Conservation (phyloP, 2,888 invertebrate genomes). For the Punctoribates punctum region DNA sequence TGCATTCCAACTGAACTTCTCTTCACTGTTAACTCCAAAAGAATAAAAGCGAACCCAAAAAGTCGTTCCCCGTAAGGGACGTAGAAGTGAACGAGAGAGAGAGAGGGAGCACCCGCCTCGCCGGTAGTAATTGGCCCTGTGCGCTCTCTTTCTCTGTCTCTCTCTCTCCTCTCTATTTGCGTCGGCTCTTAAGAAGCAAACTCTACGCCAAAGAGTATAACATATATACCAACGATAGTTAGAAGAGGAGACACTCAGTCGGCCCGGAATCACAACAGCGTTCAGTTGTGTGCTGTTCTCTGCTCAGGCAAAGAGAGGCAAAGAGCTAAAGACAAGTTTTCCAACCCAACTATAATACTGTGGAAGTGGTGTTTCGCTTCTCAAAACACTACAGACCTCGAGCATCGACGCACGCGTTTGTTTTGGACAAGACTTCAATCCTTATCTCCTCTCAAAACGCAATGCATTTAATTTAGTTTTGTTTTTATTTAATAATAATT, state of each 20-base stretch:
- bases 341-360: not conserved
- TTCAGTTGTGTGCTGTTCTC: not conserved
- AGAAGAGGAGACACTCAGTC: constrained; percentile 28
- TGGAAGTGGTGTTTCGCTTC: not conserved
- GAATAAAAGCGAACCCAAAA: constrained; percentile 21
- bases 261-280: constrained; percentile 21
- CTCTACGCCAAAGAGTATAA: not conserved
- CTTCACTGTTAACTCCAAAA: constrained; percentile 15
- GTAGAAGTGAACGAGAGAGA: not conserved
- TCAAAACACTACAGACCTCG: not conserved
- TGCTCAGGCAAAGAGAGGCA: not conserved
- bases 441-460: not conserved
- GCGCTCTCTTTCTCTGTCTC: not conserved
- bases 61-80: constrained; percentile 18
- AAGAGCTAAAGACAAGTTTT: not conserved
- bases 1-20: not conserved
- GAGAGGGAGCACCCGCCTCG: constrained; percentile 23
- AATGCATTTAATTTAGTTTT: not conserved
- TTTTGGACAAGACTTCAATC: not conserved
- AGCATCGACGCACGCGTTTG: constrained; percentile 25
- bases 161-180: not conserved
- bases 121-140: constrained; percentile 38
- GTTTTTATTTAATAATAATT: too few species aligned
- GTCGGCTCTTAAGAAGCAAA: constrained; percentile 26
- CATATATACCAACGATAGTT: constrained; percentile 28